Evolutionary conservation across 2,797 vertebrate species (phyloP).

Genomic region (Ctenochaetus hawaiiensis): DNA sequence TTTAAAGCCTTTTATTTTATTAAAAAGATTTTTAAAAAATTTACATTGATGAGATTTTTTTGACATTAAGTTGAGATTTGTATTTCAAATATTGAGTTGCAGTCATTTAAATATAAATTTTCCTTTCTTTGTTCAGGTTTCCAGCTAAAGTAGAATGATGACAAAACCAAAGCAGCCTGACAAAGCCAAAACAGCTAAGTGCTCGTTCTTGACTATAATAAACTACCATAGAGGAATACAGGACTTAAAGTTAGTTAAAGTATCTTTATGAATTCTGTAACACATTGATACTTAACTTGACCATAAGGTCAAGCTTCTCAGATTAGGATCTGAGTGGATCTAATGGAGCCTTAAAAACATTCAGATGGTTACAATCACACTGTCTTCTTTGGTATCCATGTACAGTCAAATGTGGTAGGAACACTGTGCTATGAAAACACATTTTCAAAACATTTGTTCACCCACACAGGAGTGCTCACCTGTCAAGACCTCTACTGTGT

Average conservation of each 20-base stretch:
- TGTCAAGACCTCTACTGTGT: slow-evolving; percentile 1
- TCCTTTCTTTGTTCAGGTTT: slow-evolving; percentile 32
- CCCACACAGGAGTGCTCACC: slow-evolving; percentile 17
- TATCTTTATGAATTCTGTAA: not conserved
- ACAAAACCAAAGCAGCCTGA: slow-evolving; percentile 1
- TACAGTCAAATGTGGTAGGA: slow-evolving; percentile 5
- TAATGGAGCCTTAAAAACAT: slow-evolving; percentile 13
- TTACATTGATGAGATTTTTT: not conserved
- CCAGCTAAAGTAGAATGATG: slow-evolving; percentile 11
- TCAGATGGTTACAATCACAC: slow-evolving; percentile 55
- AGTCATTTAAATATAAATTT: slow-evolving; percentile 40
- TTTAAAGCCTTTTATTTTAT: slow-evolving; percentile 6
- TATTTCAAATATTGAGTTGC: slow-evolving; percentile 21
- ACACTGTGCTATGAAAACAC: too few species aligned
- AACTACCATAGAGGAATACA: not conserved
- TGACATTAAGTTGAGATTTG: slow-evolving; percentile 29
- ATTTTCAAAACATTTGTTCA: not conserved
- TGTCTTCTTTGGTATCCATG: slow-evolving; percentile 12
- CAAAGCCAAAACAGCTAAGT: not conserved
- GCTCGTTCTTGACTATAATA: not conserved
- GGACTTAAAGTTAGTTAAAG: not conserved
- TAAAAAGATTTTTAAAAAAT: not conserved
- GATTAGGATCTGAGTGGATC: slow-evolving; percentile 35
- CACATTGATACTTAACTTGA: slow-evolving; percentile 3
- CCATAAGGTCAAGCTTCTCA: slow-evolving; percentile 9